Conservation (phyloP, 2,113 vertebrate genomes). For the Cavia aperea region DNA sequence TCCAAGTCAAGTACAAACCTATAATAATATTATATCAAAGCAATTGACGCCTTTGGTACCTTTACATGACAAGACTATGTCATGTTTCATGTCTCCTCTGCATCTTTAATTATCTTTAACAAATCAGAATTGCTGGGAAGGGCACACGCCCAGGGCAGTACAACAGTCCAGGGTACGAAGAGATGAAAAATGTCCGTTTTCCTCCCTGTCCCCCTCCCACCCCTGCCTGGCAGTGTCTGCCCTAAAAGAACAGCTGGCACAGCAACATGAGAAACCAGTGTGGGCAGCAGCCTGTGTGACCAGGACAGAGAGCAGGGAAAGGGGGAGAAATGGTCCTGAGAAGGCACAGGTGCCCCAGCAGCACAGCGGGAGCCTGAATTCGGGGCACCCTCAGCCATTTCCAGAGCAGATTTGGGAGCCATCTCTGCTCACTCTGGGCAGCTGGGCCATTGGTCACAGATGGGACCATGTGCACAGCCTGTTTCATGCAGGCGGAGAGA, state of each 20-base stretch:
- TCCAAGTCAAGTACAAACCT: background rate
- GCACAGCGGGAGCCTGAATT: background rate
- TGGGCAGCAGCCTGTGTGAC: background rate
- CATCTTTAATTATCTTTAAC: background rate
- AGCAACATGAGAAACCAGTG: fast-evolving
- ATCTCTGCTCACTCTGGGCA: background rate
- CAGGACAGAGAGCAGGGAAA: background rate
- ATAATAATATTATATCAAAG: background rate
- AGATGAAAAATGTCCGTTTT: background rate
- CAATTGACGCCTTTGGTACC: background rate
- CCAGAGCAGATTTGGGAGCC: background rate
- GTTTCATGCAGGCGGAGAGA: background rate
- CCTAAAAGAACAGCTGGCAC: background rate
- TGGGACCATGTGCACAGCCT: too few relatives aligned
- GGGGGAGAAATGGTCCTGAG: too few relatives aligned
- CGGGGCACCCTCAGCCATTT: background rate
- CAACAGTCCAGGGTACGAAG: too few relatives aligned
- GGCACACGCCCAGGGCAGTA: background rate
- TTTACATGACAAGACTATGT: background rate
- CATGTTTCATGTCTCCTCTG: too few relatives aligned
- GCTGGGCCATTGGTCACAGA: background rate
- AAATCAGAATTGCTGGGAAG: background rate
- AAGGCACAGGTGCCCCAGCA: background rate
- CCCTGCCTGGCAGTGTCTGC: background rate
- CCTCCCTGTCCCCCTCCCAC: background rate